phyloP scores from a whole-genome alignment of 2,888 invertebrate genomes.

The Trissoscelio sp. region DNA sequence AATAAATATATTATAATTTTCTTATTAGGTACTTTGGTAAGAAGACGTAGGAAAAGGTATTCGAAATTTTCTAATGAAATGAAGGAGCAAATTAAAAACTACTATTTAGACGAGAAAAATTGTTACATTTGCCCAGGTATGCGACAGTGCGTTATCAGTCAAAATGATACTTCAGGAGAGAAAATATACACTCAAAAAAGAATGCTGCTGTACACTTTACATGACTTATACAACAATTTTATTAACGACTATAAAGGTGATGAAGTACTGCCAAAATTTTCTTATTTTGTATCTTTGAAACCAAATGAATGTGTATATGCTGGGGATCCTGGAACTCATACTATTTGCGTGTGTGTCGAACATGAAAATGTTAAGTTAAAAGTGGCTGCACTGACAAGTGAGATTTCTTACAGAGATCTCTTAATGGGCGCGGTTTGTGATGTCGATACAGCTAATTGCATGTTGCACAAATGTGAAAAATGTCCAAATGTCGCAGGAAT shows the following conservation, averaged over 20 bases:
- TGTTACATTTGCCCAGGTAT: constrained; percentile 38
- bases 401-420: constrained; percentile 16
- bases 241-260: constrained; percentile 15
- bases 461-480: constrained; percentile 26
- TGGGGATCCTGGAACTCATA: constrained; percentile 35
- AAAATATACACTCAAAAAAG: constrained; percentile 36
- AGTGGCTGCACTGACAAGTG: constrained; percentile 18
- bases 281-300: constrained; percentile 27
- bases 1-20: background rate
- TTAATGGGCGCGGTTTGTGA: constrained; percentile 21
- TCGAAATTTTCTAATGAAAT: constrained; percentile 33
- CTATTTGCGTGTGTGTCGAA: constrained; percentile 17
- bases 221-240: constrained; percentile 35
- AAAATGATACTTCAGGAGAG: constrained; percentile 5
- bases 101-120: constrained; percentile 16
- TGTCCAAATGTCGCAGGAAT: constrained; percentile 20
- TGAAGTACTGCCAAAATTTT: constrained; percentile 34
- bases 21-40: background rate
- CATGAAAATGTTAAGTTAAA: constrained; percentile 44
- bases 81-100: constrained; percentile 19
- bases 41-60: background rate
- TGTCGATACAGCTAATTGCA: constrained; percentile 17
- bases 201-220: constrained; percentile 31
- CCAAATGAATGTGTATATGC: constrained; percentile 28
- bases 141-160: constrained; percentile 12